These are phyloP conservation scores for Scomber japonicus DNA, from an alignment of 2,113 vertebrate species.

Conservation along the genomic window DNA sequence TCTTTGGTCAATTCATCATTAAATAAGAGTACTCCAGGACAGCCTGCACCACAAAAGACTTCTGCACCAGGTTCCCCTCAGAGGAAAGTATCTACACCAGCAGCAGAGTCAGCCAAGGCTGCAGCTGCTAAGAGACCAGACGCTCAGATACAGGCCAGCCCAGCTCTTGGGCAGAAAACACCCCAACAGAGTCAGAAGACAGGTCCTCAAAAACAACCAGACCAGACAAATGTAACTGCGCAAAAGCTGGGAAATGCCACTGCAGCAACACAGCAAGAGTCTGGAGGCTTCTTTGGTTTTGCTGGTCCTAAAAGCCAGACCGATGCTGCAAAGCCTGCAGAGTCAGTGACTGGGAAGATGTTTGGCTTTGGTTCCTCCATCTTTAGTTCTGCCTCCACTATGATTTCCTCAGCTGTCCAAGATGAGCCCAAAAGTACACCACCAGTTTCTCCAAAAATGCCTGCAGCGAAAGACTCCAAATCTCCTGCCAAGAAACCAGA, in stretches of 20 bases:
- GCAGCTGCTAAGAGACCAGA: constrained; percentile 56
- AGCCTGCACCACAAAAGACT: constrained; percentile 54
- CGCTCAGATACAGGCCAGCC: constrained; percentile 44
- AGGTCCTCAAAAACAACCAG: constrained; percentile 65
- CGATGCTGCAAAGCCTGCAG: constrained; percentile 83
- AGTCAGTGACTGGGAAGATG: constrained; percentile 83
- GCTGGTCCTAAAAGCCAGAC: constrained; percentile 75
- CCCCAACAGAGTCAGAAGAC: constrained; percentile 59
- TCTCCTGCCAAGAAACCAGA: constrained; percentile 59
- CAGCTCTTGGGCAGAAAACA: constrained; percentile 69
- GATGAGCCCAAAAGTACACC: constrained; percentile 76
- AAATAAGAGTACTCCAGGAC: constrained; percentile 42
- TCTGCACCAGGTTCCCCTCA: constrained; percentile 77
- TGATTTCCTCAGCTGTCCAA: constrained; percentile 82
- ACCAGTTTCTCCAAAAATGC: constrained; percentile 75
- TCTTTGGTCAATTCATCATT: constrained; percentile 17
- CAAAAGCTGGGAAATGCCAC: constrained; percentile 71
- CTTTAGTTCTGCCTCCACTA: constrained; percentile 84
- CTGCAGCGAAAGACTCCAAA: constrained; percentile 61
- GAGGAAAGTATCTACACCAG: constrained; percentile 57
- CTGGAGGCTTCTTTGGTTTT: constrained; percentile 82
- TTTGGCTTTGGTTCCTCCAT: constrained; percentile 82
- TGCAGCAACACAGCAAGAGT: constrained; percentile 68
- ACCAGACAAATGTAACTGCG: constrained; percentile 61
- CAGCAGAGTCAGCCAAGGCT: constrained; percentile 62